A percentile compares a stretch with the other conserved stretches of the same genome.
These are phyloP conservation scores for Plecotus auritus DNA, from an alignment of 2,113 vertebrate species.

Conservation along the genomic window DNA sequence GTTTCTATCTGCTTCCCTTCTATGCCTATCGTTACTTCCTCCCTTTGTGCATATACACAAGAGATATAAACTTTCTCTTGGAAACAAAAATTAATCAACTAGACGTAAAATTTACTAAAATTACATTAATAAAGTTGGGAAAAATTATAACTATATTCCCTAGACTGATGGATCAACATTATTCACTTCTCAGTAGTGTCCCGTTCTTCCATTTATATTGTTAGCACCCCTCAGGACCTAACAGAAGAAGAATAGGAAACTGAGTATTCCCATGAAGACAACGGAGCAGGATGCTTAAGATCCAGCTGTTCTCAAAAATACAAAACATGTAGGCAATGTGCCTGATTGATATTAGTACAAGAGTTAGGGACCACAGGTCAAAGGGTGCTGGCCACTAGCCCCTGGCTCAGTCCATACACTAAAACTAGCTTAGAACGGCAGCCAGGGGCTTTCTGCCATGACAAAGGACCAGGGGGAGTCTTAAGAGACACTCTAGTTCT, in stretches of 20 bases:
- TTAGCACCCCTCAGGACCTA: neutral
- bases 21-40: neutral
- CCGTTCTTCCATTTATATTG: neutral
- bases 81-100: neutral
- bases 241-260: neutral
- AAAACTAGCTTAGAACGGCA: neutral
- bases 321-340: neutral
- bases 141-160: neutral
- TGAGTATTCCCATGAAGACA: neutral
- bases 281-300: neutral
- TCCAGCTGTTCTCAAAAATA: neutral
- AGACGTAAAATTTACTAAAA: slow-evolving; percentile 29
- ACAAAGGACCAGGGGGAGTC: neutral
- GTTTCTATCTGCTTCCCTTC: neutral
- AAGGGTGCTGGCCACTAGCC: neutral
- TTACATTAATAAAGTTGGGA: neutral
- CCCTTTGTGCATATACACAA: neutral
- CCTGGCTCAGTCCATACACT: neutral
- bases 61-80: neutral
- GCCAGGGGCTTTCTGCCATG: neutral
- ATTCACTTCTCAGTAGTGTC: neutral
- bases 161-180: neutral
- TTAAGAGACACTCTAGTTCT: neutral
- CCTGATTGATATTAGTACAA: neutral
- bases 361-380: neutral